phyloP scores from a whole-genome alignment of 2,888 invertebrate species.

The Orthosia gothica region DNA sequence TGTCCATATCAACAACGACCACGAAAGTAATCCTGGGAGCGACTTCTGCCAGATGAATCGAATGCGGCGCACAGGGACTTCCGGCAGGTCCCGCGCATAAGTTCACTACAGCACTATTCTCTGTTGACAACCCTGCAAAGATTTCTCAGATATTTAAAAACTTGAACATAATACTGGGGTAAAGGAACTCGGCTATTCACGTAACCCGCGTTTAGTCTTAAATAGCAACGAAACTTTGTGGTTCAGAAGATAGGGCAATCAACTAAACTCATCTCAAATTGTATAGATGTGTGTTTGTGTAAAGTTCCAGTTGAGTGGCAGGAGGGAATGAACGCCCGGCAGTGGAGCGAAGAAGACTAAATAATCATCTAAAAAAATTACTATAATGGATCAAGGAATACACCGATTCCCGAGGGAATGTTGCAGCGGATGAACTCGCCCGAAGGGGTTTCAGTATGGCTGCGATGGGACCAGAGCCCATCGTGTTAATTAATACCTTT shows the following conservation, averaged over 20 bases:
- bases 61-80: constrained; percentile 84
- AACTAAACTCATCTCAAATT: not conserved
- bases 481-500: too few species aligned
- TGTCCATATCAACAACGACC: constrained; percentile 84
- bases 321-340: not conserved
- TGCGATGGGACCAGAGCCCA: too few species aligned
- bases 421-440: too few species aligned
- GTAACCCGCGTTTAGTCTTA: too few species aligned
- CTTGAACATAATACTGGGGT: not conserved
- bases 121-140: constrained; percentile 83
- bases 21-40: constrained; percentile 83
- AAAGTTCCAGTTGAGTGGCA: too few species aligned
- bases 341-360: not conserved
- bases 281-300: too few species aligned
- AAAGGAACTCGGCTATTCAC: not conserved
- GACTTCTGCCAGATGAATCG: constrained; percentile 83
- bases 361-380: too few species aligned
- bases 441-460: too few species aligned
- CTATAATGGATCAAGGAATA: too few species aligned
- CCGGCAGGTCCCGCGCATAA: constrained; percentile 79
- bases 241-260: not conserved
- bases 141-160: not conserved
- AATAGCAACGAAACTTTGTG: not conserved
- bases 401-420: too few species aligned
- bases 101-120: constrained; percentile 87